Percentiles rank a stretch among this genome's conserved stretches.
Evolutionary conservation across 2,113 vertebrate species (phyloP).

Genomic region (Mormyrus lacerda): DNA sequence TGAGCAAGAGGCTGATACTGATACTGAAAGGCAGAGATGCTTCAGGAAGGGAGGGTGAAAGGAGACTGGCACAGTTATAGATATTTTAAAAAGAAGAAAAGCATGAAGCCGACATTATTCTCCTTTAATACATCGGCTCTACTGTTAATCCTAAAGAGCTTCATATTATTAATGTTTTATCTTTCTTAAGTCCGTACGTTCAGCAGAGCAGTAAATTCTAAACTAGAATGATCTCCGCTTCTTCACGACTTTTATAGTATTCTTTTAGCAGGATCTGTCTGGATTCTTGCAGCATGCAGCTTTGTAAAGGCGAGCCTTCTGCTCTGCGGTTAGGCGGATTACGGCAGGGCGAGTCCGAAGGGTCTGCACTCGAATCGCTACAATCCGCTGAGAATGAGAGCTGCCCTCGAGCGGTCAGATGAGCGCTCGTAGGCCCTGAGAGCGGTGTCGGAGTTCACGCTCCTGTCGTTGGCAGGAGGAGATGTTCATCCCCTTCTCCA

Average conservation of each 20-base stretch:
- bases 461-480: conserved; percentile 29
- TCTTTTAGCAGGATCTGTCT: not conserved
- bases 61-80: not conserved
- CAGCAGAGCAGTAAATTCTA: not conserved
- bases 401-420: not conserved
- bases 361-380: not conserved
- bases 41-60: not conserved
- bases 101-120: not conserved
- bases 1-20: not conserved
- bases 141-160: not conserved
- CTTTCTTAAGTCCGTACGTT: not conserved
- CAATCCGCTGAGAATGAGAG: not conserved
- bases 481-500: conserved; percentile 22
- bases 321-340: not conserved
- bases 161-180: not conserved
- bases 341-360: not conserved
- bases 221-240: not conserved
- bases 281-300: not conserved
- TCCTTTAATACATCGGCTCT: not conserved
- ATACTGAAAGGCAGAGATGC: not conserved
- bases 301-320: not conserved
- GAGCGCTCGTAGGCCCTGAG: not conserved
- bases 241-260: not conserved
- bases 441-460: not conserved
- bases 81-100: not conserved